Conservation (phyloP, 1,140 invertebrate species). For the Drosophila mojavensis region DNA sequence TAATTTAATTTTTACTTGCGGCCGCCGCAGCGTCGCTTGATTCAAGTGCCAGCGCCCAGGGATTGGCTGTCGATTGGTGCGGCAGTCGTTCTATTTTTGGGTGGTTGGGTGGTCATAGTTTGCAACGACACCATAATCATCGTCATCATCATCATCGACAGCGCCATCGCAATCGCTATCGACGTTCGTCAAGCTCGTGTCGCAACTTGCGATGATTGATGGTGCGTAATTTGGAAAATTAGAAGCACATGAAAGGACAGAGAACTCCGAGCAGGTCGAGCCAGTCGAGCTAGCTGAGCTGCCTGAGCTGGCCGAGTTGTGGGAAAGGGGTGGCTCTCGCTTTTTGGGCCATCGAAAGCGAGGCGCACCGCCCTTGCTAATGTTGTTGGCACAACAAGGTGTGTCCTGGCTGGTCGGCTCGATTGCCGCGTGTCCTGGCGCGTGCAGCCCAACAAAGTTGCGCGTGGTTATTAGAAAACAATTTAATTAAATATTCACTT, state of each 20-base stretch:
- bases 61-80: slow-evolving; percentile 62
- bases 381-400: slow-evolving; percentile 83
- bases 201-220: slow-evolving; percentile 77
- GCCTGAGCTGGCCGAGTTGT: background rate
- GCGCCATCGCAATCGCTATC: slow-evolving; percentile 56
- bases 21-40: slow-evolving; percentile 64
- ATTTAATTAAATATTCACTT: slow-evolving; percentile 84
- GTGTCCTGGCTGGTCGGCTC: slow-evolving; percentile 63
- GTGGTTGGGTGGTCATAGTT: slow-evolving; percentile 44
- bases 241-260: slow-evolving; percentile 62
- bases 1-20: slow-evolving; percentile 78
- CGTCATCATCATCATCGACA: slow-evolving; percentile 19
- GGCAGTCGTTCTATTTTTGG: slow-evolving; percentile 33
- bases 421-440: slow-evolving; percentile 71
- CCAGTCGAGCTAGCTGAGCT: background rate
- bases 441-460: slow-evolving; percentile 74
- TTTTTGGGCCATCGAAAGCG: slow-evolving; percentile 51
- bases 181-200: slow-evolving; percentile 73
- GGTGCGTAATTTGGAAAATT: slow-evolving; percentile 83
- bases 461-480: slow-evolving; percentile 83
- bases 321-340: slow-evolving; percentile 68
- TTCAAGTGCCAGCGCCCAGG: slow-evolving; percentile 68
- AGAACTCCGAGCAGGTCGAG: slow-evolving; percentile 9
- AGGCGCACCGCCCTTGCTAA: slow-evolving; percentile 62
- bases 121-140: slow-evolving; percentile 67